These are phyloP conservation scores for Catocala nupta DNA, from an alignment of 2,888 invertebrate genomes.

Conservation along the genomic window DNA sequence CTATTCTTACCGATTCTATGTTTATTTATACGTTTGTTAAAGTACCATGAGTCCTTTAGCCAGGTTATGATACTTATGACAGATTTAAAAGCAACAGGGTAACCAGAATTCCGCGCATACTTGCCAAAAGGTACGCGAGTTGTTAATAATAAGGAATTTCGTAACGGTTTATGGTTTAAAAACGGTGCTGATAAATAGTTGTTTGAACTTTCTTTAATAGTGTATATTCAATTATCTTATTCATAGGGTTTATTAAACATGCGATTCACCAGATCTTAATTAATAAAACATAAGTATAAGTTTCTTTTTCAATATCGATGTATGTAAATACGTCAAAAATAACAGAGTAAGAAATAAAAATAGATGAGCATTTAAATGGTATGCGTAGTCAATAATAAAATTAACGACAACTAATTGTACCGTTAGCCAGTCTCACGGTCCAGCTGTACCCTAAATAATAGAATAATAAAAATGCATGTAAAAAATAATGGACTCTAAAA, in stretches of 20 bases:
- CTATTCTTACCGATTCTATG: no score
- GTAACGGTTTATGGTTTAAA: not conserved
- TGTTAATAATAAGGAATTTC: no score
- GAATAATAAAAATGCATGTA: constrained; percentile 23
- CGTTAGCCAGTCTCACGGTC: not conserved
- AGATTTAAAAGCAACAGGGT: no score
- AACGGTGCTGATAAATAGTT: not conserved
- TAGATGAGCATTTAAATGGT: not conserved
- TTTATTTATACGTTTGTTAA: no score
- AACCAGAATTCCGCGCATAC: not conserved
- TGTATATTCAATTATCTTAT: no score
- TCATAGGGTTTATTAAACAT: no score
- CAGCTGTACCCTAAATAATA: constrained; percentile 10
- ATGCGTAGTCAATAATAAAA: not conserved
- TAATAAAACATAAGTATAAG: no score
- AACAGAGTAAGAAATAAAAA: not conserved
- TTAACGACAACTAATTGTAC: not conserved
- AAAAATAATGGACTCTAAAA: constrained; percentile 48
- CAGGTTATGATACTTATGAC: no score
- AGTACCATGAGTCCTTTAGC: no score
- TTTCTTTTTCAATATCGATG: no score
- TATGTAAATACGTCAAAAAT: not conserved
- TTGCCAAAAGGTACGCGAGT: not conserved
- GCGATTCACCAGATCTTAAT: no score
- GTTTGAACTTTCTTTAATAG: not conserved